A percentile compares a stretch with the other conserved stretches of the same genome.
Evolutionary conservation across 2,888 invertebrate genomes (phyloP).

Genomic region (Chaetoderma sp.): DNA sequence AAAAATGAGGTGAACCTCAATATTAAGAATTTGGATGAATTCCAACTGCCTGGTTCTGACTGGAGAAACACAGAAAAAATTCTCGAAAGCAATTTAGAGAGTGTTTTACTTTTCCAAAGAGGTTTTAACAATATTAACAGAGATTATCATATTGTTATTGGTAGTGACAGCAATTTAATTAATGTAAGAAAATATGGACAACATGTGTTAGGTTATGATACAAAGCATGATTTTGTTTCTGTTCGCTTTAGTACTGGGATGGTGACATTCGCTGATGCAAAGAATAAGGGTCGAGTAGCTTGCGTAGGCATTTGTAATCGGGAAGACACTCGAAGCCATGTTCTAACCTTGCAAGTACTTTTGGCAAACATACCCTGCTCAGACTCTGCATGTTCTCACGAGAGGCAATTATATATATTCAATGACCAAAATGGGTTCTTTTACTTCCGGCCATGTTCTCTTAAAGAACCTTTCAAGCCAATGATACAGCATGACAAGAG

Average conservation of each 20-base stretch:
- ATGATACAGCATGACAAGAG: slow-evolving; percentile 17
- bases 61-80: slow-evolving; percentile 15
- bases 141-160: slow-evolving; percentile 10
- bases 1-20: background rate
- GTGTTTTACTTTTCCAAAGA: slow-evolving; percentile 11
- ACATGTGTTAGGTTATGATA: slow-evolving; percentile 4
- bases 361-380: slow-evolving; percentile 10
- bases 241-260: background rate
- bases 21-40: background rate
- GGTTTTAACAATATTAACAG: background rate
- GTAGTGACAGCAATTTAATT: background rate
- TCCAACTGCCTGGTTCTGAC: slow-evolving; percentile 7
- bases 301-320: background rate
- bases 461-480: background rate
- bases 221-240: slow-evolving; percentile 9
- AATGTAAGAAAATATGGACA: slow-evolving; percentile 5
- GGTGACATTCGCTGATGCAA: slow-evolving; percentile 8
- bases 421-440: slow-evolving; percentile 15
- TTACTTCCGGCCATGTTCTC: background rate
- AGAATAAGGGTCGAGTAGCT: slow-evolving; percentile 1
- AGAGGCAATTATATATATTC: slow-evolving; percentile 1
- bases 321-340: slow-evolving; percentile 2
- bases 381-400: slow-evolving; percentile 1
- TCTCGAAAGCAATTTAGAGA: slow-evolving; percentile 3
- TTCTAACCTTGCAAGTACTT: background rate